Evolutionary conservation across 2,113 vertebrate species (phyloP), one percentile per base, ranked within the genome.

Genomic region (Murina feae): DNA sequence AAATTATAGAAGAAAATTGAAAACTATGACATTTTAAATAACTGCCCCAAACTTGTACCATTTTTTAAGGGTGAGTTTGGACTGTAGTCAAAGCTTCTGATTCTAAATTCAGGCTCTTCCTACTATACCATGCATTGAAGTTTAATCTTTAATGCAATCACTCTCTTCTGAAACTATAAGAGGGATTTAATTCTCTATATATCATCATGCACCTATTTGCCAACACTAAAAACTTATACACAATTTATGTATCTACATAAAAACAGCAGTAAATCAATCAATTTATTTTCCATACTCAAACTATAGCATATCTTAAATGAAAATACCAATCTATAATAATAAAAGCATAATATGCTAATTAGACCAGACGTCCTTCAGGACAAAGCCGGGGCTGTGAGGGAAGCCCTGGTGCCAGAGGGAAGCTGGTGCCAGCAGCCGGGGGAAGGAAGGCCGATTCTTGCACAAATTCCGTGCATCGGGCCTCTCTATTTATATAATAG

Each of bases 201-300:
- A 55, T 58, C 83, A 66, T 87, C 11, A 30, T 32, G 72, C 0
- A 76, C 32, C 49, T 49, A 60, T 53, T 65, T 55, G 5, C 78
- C 28, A 91, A 32, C 49, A 35, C 32, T 51, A 76, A 95, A 95
- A 87, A 82, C 51, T 74, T 95, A 87, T 51, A 68, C 5, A 74
- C 39, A 82, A 87, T 76, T 80, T 53, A 75, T 49, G 21, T 60
- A 49, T 60, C 5, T 88, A 82, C 20, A 88, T 69, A 69, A 80
- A 84, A 88, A 87, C 7, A 79, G 53, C n/a, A 66, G 5, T 49
- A 72, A 87, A 93, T 60, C 17, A 87, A 86, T 1, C 28, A 58
- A 72, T 66, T 51, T 94, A 68, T 80, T 80, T 85, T 90, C 85
- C 58, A 86, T 49, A 30, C 5, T 94, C 35, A 66, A 79, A 47